Evolutionary conservation across 2,797 vertebrate species (phyloP).

Genomic region (Mycteria americana): DNA sequence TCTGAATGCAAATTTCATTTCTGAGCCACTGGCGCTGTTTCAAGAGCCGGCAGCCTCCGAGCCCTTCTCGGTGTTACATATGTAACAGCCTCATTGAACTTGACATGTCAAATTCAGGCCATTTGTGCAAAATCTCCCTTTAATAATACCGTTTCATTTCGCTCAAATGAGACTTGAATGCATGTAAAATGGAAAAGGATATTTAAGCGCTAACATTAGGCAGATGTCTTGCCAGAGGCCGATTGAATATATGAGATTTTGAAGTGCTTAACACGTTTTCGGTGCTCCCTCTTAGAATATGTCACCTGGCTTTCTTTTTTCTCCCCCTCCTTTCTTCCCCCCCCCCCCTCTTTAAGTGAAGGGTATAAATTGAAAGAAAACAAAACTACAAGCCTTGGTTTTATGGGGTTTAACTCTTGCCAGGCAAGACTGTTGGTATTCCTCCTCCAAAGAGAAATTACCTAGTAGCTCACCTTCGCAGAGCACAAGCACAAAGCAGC

Average conservation of each 20-base stretch:
- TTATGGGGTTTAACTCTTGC: constrained; percentile 69
- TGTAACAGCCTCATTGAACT: constrained; percentile 92
- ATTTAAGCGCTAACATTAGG: constrained; percentile 87
- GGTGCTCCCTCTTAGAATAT: constrained; percentile 70
- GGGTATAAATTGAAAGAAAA: constrained; percentile 87
- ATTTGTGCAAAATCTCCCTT: constrained; percentile 96
- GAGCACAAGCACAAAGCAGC: background rate
- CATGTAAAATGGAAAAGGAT: constrained; percentile 88
- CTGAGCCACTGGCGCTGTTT: constrained; percentile 74
- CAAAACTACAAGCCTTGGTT: constrained; percentile 66
- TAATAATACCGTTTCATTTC: constrained; percentile 91
- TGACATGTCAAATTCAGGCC: constrained; percentile 97
- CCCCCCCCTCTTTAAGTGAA: constrained; percentile 55
- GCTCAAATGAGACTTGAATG: constrained; percentile 87
- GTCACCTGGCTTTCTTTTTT: constrained; percentile 66
- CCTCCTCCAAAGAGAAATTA: background rate
- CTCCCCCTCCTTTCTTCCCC: constrained; percentile 1
- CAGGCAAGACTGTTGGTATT: background rate
- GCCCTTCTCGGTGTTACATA: constrained; percentile 77
- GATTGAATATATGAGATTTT: constrained; percentile 83
- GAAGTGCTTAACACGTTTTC: constrained; percentile 77
- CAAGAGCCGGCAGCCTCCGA: constrained; percentile 72
- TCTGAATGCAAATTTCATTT: constrained; percentile 77
- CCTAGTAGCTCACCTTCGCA: background rate
- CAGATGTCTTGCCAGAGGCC: constrained; percentile 81